A percentile compares a stretch with the other conserved stretches of the same genome.
Evolutionary conservation across 1,140 invertebrate species (phyloP).

Genomic region (Formica selysi): DNA sequence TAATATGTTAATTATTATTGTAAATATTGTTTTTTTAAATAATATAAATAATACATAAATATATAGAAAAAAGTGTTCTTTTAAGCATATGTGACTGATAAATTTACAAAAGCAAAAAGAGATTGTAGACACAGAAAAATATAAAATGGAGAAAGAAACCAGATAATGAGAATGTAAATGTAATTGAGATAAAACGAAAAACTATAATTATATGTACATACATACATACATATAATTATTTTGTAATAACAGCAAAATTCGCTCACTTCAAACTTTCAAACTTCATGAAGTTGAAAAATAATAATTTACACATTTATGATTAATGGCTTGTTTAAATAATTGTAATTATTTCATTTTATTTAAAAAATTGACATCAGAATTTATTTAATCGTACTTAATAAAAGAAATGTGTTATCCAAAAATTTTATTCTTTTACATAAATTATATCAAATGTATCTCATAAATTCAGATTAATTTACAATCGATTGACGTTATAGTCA

Average conservation of each 20-base stretch:
- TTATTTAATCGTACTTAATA: background rate
- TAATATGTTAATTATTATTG: background rate
- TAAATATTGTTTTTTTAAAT: background rate
- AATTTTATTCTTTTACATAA: background rate
- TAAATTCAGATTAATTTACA: background rate
- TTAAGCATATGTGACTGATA: background rate
- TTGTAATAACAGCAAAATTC: conserved; percentile 2
- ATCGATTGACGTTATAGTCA: background rate
- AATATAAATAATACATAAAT: background rate
- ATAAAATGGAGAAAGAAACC: background rate
- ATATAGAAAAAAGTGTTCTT: background rate
- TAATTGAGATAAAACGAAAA: conserved; percentile 22
- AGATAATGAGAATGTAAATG: background rate
- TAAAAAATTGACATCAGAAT: background rate
- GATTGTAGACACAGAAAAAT: background rate
- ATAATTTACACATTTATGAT: background rate
- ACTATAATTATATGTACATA: background rate
- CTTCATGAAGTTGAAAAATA: background rate
- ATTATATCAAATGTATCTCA: background rate
- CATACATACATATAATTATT: background rate
- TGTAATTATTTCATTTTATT: background rate
- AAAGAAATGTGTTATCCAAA: background rate
- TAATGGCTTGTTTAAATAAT: background rate
- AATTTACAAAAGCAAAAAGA: conserved; percentile 17
- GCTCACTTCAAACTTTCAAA: background rate